A percentile compares a stretch with the other conserved stretches of the same genome.
Conservation (phyloP, 2,888 invertebrate genomes). For the Caenorhabditis doughertyi region DNA sequence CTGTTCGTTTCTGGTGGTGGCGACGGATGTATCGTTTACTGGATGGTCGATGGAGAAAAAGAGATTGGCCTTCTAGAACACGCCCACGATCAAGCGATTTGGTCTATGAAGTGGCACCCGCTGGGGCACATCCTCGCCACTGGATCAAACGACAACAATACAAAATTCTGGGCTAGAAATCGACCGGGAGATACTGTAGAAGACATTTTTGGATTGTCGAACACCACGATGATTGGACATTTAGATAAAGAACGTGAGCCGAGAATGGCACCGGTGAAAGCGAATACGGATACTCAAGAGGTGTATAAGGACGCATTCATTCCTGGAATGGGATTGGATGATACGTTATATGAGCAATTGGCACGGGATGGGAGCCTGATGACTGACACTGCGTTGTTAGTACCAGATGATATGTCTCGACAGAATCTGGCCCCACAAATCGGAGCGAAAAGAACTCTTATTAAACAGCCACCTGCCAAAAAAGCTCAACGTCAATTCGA, state of each 20-base stretch:
- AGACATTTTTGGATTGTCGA: conserved; percentile 91
- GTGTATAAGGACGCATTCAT: conserved; percentile 35
- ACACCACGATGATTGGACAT: conserved; percentile 72
- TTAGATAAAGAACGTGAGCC: conserved; percentile 75
- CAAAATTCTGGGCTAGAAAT: conserved; percentile 99
- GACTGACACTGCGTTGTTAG: conserved; percentile 54
- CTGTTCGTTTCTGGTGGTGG: conserved; percentile 98
- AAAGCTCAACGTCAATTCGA: conserved; percentile 82
- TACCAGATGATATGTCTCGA: conserved; percentile 72
- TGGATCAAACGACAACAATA: conserved; percentile 97
- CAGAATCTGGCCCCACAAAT: conserved; percentile 56
- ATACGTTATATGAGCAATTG: conserved; percentile 88
- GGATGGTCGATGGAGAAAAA: conserved; percentile 94
- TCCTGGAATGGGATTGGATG: conserved; percentile 99
- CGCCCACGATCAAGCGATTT: conserved; percentile 94
- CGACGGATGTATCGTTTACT: conserved; percentile 98
- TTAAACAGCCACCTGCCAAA: conserved; percentile 82
- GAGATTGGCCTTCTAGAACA: conserved; percentile 95
- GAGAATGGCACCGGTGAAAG: conserved; percentile 42
- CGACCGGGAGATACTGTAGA: conserved; percentile 97
- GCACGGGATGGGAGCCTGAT: conserved; percentile 25
- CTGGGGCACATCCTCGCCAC: conserved; percentile 98
- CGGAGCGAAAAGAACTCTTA: conserved; percentile 77
- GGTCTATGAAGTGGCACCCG: conserved; percentile 99
- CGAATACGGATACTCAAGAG: conserved; percentile 48